These are phyloP conservation scores for Oreohelix idahoensis DNA, from an alignment of 1,140 invertebrate species.

Conservation along the genomic window DNA sequence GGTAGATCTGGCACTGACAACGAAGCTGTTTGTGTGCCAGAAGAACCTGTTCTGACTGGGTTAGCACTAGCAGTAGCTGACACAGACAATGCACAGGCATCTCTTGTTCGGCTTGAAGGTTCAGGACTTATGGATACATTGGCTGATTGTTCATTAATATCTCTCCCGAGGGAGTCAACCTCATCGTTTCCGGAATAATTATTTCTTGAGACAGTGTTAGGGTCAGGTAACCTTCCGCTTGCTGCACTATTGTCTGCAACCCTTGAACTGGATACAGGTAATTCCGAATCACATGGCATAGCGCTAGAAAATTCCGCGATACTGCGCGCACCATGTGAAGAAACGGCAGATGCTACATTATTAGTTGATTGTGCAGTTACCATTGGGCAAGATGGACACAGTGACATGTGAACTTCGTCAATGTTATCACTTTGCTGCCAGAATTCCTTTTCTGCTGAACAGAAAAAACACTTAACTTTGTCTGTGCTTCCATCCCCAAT, in stretches of 20 bases:
- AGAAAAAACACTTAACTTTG: slow-evolving; percentile 1
- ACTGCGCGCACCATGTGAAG: not conserved
- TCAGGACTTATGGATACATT: not conserved
- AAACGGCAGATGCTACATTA: not conserved
- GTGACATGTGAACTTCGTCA: not conserved
- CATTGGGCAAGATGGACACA: not conserved
- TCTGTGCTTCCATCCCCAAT: not conserved
- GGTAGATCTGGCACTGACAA: not conserved
- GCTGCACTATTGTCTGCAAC: not conserved
- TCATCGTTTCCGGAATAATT: not conserved
- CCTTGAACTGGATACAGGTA: not conserved
- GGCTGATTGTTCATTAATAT: not conserved
- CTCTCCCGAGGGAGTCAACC: not conserved
- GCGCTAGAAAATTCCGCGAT: not conserved
- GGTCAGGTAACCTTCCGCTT: not conserved
- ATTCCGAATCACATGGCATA: not conserved
- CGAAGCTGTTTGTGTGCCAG: not conserved
- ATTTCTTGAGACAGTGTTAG: not conserved
- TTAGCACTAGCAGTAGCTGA: not conserved
- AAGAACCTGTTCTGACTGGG: not conserved
- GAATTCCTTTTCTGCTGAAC: not conserved
- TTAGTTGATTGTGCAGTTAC: not conserved
- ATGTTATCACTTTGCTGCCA: not conserved
- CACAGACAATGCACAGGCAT: not conserved
- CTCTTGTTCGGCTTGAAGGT: not conserved